phyloP scores from a whole-genome alignment of 1,140 invertebrate species.

The Drosophila kepulauana region DNA sequence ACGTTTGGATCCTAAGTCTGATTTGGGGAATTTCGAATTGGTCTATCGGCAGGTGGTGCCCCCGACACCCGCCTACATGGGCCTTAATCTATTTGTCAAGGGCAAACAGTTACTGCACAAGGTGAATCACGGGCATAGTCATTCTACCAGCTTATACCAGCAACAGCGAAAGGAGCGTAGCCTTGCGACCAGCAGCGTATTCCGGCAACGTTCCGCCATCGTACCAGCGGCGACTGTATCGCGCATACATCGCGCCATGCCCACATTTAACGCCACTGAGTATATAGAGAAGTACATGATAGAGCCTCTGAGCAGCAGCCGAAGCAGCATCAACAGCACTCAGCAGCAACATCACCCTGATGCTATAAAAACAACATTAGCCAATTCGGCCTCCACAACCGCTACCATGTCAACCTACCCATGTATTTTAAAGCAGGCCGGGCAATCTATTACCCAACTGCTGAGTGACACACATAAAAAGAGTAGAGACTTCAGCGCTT shows the following conservation, averaged over 20 bases:
- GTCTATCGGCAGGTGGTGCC: constrained; percentile 91
- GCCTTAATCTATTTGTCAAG: constrained; percentile 85
- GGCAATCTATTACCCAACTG: constrained; percentile 71
- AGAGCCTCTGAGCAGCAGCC: constrained; percentile 69
- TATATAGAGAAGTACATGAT: constrained; percentile 81
- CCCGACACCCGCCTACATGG: constrained; percentile 93
- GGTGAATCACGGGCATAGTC: constrained; percentile 55
- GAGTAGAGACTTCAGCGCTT: constrained; percentile 43
- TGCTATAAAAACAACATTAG: constrained; percentile 38
- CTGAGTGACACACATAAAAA: constrained; percentile 65
- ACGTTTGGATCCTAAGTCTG: constrained; percentile 90
- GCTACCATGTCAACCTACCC: constrained; percentile 55
- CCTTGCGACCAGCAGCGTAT: constrained; percentile 69
- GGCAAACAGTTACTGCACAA: constrained; percentile 81
- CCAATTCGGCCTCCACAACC: background rate
- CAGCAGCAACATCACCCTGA: constrained; percentile 22
- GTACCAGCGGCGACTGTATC: constrained; percentile 62
- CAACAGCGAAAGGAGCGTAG: constrained; percentile 70
- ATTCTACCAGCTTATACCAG: constrained; percentile 57
- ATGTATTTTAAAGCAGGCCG: constrained; percentile 66
- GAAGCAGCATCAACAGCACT: constrained; percentile 62
- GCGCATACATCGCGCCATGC: constrained; percentile 76
- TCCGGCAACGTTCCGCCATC: constrained; percentile 68
- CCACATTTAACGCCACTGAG: constrained; percentile 82
- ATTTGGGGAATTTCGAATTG: constrained; percentile 94